Evolutionary conservation across 2,888 invertebrate genomes (phyloP).

Genomic region (Polia nebulosa): DNA sequence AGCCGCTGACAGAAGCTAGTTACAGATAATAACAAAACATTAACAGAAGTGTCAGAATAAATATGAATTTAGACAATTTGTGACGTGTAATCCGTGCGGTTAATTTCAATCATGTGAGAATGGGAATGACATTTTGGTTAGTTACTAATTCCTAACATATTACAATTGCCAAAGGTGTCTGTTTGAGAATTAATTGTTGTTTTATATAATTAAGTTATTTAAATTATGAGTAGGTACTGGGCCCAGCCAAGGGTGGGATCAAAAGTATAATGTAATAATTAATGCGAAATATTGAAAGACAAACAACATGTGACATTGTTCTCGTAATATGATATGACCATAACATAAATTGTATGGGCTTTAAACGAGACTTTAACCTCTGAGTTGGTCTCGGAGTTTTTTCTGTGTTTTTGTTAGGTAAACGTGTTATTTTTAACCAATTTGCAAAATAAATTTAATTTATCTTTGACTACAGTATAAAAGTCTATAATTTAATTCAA

Average conservation of each 20-base stretch:
- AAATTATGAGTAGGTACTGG: not conserved
- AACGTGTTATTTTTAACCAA: no score
- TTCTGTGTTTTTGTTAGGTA: no score
- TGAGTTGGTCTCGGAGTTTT: no score
- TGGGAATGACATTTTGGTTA: slow-evolving; percentile 21
- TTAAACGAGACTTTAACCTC: no score
- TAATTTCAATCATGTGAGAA: slow-evolving; percentile 39
- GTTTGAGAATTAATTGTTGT: slow-evolving; percentile 4
- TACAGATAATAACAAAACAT: not conserved
- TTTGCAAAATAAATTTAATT: no score
- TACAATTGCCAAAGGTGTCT: not conserved
- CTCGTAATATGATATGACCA: no score
- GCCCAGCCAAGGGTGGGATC: not conserved
- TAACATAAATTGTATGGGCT: no score
- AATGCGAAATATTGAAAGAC: not conserved
- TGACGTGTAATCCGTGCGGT: slow-evolving; percentile 25
- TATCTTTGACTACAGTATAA: no score
- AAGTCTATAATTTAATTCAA: no score
- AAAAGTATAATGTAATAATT: not conserved
- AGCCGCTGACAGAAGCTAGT: no score
- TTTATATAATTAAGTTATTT: not conserved
- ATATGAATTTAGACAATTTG: slow-evolving; percentile 17
- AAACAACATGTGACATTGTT: not conserved
- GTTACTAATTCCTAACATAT: not conserved
- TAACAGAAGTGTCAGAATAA: slow-evolving; percentile 19